Evolutionary conservation across 1,140 invertebrate genomes (phyloP).

Genomic region (Drosophila murphyi): DNA sequence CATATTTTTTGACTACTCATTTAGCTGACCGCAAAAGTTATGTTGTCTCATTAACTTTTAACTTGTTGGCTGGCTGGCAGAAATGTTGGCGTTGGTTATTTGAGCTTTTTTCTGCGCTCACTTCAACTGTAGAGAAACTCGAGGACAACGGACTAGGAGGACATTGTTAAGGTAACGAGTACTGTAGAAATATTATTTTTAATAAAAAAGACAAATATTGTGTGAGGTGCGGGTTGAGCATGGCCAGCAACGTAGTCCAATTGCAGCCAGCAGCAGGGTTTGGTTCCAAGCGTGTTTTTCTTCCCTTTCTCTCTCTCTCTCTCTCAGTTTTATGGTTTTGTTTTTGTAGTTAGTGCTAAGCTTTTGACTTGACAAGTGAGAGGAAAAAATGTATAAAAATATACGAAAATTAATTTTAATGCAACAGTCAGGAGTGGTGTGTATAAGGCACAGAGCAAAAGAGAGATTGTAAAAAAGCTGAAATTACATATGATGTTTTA

Average conservation of each 20-base stretch:
- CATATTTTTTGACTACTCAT: slow-evolving; percentile 59
- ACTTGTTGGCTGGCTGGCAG: slow-evolving; percentile 56
- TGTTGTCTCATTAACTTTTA: slow-evolving; percentile 84
- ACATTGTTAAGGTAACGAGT: slow-evolving; percentile 82
- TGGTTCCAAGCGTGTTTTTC: not conserved
- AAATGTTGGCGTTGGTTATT: slow-evolving; percentile 67
- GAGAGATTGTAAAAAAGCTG: slow-evolving; percentile 50
- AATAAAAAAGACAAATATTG: slow-evolving; percentile 75
- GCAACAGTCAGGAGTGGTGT: slow-evolving; percentile 20
- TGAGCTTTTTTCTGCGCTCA: slow-evolving; percentile 56
- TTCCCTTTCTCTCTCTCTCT: not conserved
- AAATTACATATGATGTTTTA: slow-evolving; percentile 82
- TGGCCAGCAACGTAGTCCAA: slow-evolving; percentile 36
- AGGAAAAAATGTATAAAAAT: slow-evolving; percentile 74
- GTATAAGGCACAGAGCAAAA: slow-evolving; percentile 1
- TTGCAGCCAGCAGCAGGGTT: slow-evolving; percentile 42
- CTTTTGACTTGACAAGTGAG: slow-evolving; percentile 73
- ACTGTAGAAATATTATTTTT: slow-evolving; percentile 76
- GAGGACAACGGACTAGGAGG: slow-evolving; percentile 56
- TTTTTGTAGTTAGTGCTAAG: slow-evolving; percentile 60
- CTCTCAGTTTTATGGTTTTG: slow-evolving; percentile 24
- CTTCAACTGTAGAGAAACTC: slow-evolving; percentile 64
- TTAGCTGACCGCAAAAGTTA: slow-evolving; percentile 78
- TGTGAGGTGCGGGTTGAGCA: slow-evolving; percentile 7
- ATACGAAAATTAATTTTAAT: slow-evolving; percentile 79